phyloP scores from a whole-genome alignment of 2,888 invertebrate genomes.

The Hymenopus coronatus region DNA sequence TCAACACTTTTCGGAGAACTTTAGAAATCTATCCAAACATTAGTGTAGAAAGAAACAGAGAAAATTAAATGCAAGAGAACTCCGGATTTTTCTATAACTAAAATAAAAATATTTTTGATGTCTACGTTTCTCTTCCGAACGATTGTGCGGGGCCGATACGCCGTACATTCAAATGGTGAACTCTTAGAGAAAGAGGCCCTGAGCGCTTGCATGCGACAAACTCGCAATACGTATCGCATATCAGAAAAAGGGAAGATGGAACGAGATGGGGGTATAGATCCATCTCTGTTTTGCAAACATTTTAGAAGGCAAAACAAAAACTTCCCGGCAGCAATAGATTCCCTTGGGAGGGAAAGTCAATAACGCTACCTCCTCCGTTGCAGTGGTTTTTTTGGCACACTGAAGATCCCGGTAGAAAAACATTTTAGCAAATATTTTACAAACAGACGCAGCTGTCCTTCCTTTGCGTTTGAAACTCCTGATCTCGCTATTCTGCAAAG shows the following conservation, averaged over 20 bases:
- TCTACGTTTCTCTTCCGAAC: too few relatives aligned
- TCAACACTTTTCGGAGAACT: too few relatives aligned
- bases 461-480: background rate
- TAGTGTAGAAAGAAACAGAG: too few relatives aligned
- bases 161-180: too few relatives aligned
- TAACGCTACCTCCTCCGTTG: background rate
- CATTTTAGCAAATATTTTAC: background rate
- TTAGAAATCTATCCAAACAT: too few relatives aligned
- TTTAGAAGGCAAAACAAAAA: background rate
- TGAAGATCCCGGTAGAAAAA: background rate
- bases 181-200: background rate
- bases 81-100: too few relatives aligned
- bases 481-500: background rate
- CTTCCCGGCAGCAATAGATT: background rate
- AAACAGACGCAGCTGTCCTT: background rate
- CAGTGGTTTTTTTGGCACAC: background rate
- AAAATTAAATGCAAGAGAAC: too few relatives aligned
- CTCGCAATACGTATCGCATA: background rate
- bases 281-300: background rate
- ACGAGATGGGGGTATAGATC: too few relatives aligned
- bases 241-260: background rate
- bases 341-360: background rate
- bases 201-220: background rate
- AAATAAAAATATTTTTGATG: too few relatives aligned
- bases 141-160: too few relatives aligned